These are phyloP conservation scores for Laothoe populi DNA, from an alignment of 2,888 invertebrate genomes.

Conservation along the genomic window DNA sequence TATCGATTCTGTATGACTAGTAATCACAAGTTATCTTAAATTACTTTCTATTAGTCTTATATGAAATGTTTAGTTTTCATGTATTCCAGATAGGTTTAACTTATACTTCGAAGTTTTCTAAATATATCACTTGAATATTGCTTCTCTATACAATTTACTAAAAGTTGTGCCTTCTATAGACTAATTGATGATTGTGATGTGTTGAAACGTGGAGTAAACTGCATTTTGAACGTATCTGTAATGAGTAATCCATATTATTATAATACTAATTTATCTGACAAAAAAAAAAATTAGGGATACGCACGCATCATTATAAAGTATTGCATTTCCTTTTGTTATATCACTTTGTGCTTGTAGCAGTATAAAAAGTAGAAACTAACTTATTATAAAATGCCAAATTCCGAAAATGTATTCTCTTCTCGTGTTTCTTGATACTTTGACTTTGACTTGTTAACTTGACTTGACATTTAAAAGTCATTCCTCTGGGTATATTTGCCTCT, in stretches of 20 bases:
- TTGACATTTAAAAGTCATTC: too few species aligned
- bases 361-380: too few species aligned
- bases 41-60: neutral
- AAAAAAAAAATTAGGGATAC: too few species aligned
- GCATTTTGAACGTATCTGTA: slow-evolving; percentile 10
- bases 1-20: slow-evolving; percentile 34
- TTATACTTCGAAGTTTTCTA: neutral
- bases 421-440: too few species aligned
- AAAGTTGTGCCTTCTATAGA: neutral
- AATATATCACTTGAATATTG: slow-evolving; percentile 1
- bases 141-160: neutral
- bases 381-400: too few species aligned
- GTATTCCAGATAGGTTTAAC: neutral
- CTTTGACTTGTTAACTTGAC: too few species aligned
- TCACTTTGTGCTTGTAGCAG: too few species aligned
- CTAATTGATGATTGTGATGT: neutral
- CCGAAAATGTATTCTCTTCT: too few species aligned
- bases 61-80: too few species aligned
- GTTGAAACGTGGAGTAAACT: neutral
- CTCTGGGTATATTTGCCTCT: too few species aligned
- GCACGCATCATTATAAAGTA: too few species aligned
- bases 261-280: slow-evolving; percentile 19
- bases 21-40: neutral
- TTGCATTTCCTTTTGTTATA: too few species aligned
- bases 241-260: neutral